Percentiles rank a stretch among this genome's conserved stretches.
These are phyloP conservation scores for Ennomos erosarius DNA, from an alignment of 2,888 invertebrate genomes.

Conservation along the genomic window DNA sequence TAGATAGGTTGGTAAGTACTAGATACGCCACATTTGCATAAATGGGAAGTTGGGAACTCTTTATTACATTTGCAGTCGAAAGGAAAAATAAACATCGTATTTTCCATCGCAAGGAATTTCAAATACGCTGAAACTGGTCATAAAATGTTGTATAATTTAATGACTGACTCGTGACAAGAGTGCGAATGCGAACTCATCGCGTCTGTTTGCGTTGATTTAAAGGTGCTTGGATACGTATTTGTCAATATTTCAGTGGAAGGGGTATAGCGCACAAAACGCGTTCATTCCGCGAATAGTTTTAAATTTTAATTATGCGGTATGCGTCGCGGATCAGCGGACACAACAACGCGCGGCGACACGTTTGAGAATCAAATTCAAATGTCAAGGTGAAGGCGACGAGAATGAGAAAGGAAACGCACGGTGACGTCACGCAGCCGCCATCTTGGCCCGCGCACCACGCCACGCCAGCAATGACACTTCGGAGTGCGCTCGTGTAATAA, in stretches of 20 bases:
- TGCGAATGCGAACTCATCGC: slow-evolving; percentile 6
- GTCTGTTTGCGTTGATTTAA: slow-evolving; percentile 10
- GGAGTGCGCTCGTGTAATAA: slow-evolving; percentile 44
- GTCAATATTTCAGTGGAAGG: slow-evolving; percentile 3
- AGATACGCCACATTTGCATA: slow-evolving; percentile 8
- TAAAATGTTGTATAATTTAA: slow-evolving; percentile 28
- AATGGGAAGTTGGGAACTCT: slow-evolving; percentile 20
- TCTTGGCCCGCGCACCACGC: slow-evolving; percentile 58
- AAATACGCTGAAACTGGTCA: slow-evolving; percentile 17
- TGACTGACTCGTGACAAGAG: slow-evolving; percentile 19
- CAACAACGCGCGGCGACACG: slow-evolving; percentile 65
- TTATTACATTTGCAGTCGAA: slow-evolving; percentile 16
- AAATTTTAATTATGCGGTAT: slow-evolving; percentile 56
- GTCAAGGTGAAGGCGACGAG: slow-evolving; percentile 80
- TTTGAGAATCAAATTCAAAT: slow-evolving; percentile 77
- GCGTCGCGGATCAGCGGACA: slow-evolving; percentile 62
- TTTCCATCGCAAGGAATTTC: slow-evolving; percentile 28
- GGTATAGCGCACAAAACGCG: slow-evolving; percentile 6
- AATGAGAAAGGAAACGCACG: slow-evolving; percentile 78
- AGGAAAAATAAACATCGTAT: slow-evolving; percentile 34
- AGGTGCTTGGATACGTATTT: neutral
- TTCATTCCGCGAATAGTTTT: slow-evolving; percentile 32
- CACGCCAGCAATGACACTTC: slow-evolving; percentile 53
- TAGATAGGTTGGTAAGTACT: no score
- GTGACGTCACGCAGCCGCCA: slow-evolving; percentile 77